phyloP scores from a whole-genome alignment of 2,888 invertebrate genomes.

The Andrena bicolor region DNA sequence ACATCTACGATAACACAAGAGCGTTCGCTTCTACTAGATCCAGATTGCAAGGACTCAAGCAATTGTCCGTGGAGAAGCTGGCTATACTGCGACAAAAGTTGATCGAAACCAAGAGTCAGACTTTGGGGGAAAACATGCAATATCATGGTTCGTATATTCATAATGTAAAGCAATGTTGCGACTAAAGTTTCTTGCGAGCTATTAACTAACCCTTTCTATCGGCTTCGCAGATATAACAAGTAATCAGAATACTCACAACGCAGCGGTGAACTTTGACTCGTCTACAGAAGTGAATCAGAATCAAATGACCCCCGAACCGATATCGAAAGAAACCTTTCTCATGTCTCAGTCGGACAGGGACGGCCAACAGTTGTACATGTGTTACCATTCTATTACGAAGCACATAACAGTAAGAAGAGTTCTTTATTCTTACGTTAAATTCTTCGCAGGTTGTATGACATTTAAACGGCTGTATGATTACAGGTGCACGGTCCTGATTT shows the following conservation, averaged over 20 bases:
- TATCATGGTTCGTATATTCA: slow-evolving; percentile 66
- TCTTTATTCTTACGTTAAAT: slow-evolving; percentile 27
- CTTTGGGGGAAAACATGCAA: slow-evolving; percentile 64
- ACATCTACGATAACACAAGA: slow-evolving; percentile 77
- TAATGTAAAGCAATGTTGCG: background rate
- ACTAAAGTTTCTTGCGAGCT: background rate
- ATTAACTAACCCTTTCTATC: background rate
- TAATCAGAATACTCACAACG: slow-evolving; percentile 58
- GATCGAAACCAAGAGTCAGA: slow-evolving; percentile 86
- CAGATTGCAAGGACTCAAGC: slow-evolving; percentile 88
- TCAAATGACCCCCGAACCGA: slow-evolving; percentile 69
- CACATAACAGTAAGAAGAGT: slow-evolving; percentile 86
- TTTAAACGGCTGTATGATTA: slow-evolving; percentile 66
- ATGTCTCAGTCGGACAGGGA: slow-evolving; percentile 87
- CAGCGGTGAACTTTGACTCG: slow-evolving; percentile 53
- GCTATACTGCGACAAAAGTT: slow-evolving; percentile 88
- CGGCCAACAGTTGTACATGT: slow-evolving; percentile 87
- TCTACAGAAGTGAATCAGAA: slow-evolving; percentile 73
- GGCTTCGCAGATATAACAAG: slow-evolving; percentile 62
- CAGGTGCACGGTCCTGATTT: slow-evolving; percentile 90
- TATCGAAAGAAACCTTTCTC: slow-evolving; percentile 86
- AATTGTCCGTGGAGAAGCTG: slow-evolving; percentile 90
- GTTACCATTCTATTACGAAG: slow-evolving; percentile 87
- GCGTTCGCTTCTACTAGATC: slow-evolving; percentile 85
- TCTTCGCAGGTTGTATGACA: background rate